Evolutionary conservation across 23 tunicate genomes (phyloP).

Genomic region (Diplosoma virens): DNA sequence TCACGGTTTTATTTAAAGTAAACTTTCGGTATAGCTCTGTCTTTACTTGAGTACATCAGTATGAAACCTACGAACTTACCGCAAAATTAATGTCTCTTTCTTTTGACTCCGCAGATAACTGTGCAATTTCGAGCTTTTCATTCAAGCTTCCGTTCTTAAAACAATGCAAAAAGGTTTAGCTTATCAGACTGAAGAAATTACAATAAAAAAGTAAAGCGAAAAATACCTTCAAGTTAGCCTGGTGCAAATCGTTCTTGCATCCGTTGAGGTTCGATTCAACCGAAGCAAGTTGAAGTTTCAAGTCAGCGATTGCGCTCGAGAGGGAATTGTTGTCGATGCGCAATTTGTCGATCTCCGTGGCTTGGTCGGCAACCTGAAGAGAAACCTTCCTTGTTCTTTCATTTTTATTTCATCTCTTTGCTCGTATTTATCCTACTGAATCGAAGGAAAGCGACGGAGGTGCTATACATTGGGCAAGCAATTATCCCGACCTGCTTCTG

Average conservation of each 20-base stretch:
- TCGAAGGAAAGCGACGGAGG: too few species aligned
- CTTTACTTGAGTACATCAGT: too few species aligned
- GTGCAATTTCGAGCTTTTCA: constrained; percentile 37
- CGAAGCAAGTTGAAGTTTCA: constrained; percentile 9
- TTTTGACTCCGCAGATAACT: constrained; percentile 34
- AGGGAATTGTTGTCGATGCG: constrained; percentile 28
- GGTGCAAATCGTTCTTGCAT: constrained; percentile 29
- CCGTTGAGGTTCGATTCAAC: constrained; percentile 34
- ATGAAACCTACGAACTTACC: too few species aligned
- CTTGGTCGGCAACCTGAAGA: constrained; percentile 48
- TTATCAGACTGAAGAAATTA: neutral
- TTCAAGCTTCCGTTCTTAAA: constrained; percentile 22
- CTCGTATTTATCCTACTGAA: too few species aligned
- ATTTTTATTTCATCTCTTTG: too few species aligned
- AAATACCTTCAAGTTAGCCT: constrained; percentile 25
- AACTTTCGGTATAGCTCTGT: too few species aligned
- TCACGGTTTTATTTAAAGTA: too few species aligned
- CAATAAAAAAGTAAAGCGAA: neutral
- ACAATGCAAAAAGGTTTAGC: neutral
- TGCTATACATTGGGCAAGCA: too few species aligned
- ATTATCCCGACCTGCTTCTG: too few species aligned
- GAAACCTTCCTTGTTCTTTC: too few species aligned
- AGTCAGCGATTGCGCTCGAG: constrained; percentile 5
- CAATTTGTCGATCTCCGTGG: constrained; percentile 36
- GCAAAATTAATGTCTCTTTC: constrained; percentile 37